A percentile compares a stretch with the other conserved stretches of the same genome.
Conservation (phyloP, 2,797 vertebrate species). For the Chiloscyllium punctatum region DNA sequence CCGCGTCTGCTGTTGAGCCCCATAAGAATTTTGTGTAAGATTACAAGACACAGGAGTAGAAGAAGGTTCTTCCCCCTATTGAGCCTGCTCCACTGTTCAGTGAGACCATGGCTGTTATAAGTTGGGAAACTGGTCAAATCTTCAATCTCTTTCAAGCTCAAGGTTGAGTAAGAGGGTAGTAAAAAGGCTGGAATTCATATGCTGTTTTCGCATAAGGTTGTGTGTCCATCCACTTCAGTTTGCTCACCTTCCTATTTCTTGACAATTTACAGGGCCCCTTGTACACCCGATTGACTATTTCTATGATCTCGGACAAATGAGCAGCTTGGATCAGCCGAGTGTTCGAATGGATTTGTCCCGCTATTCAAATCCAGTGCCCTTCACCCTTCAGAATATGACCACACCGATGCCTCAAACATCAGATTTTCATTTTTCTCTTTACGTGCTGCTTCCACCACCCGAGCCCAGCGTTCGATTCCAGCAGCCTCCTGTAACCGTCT, state of each 20-base stretch:
- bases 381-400: neutral
- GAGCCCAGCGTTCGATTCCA: constrained; percentile 12
- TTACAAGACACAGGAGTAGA: too few relatives aligned
- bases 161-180: neutral
- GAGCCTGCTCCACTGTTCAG: too few relatives aligned
- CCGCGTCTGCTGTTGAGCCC: too few relatives aligned
- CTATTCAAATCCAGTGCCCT: neutral
- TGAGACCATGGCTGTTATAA: neutral
- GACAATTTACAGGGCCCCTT: neutral
- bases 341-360: neutral
- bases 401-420: neutral
- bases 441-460: neutral
- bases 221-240: neutral
- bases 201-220: neutral
- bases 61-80: too few relatives aligned
- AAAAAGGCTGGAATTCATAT: neutral
- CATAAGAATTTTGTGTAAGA: too few relatives aligned
- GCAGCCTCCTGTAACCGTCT: neutral
- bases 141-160: neutral
- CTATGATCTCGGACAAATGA: constrained; percentile 18
- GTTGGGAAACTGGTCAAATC: neutral
- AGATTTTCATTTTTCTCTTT: neutral
- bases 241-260: neutral
- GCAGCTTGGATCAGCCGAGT: neutral
- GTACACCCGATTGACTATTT: constrained; percentile 19